phyloP scores from a whole-genome alignment of 1,140 invertebrate species.

The Drosophila ambigua region DNA sequence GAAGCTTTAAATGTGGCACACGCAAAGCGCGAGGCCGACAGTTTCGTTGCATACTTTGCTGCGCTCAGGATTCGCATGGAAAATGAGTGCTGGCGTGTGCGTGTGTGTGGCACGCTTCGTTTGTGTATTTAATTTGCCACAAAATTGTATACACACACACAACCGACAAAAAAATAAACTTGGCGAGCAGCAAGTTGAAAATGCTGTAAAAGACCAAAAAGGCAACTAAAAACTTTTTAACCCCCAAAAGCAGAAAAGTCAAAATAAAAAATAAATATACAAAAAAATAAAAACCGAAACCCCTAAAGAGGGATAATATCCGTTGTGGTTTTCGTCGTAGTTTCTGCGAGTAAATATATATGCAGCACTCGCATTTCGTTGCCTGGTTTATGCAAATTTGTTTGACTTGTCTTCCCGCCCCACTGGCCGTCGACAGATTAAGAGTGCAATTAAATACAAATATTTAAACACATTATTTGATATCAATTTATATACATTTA shows the following conservation, averaged over 20 bases:
- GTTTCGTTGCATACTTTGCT: constrained; percentile 68
- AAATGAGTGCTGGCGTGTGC: constrained; percentile 3
- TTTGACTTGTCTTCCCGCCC: constrained; percentile 23
- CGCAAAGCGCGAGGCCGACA: constrained; percentile 57
- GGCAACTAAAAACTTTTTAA: constrained; percentile 66
- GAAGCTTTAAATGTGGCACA: constrained; percentile 58
- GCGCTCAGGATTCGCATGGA: constrained; percentile 37
- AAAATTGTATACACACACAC: constrained; percentile 70
- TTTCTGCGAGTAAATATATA: constrained; percentile 10
- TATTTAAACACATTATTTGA: neutral
- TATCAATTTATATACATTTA: neutral
- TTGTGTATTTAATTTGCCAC: constrained; percentile 79
- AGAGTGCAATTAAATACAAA: constrained; percentile 7
- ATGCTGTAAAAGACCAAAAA: constrained; percentile 59
- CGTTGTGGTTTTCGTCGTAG: constrained; percentile 38
- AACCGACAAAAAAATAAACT: constrained; percentile 24
- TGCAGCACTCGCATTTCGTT: constrained; percentile 9
- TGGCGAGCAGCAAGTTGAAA: constrained; percentile 45
- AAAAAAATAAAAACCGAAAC: neutral
- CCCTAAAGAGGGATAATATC: constrained; percentile 51
- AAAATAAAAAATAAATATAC: constrained; percentile 41
- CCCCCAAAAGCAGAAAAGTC: constrained; percentile 21
- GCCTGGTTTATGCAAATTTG: constrained; percentile 20
- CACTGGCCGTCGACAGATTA: constrained; percentile 4
- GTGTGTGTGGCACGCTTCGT: constrained; percentile 45